Evolutionary conservation across 2,888 invertebrate genomes (phyloP).

Genomic region (Thereva nobilitata): DNA sequence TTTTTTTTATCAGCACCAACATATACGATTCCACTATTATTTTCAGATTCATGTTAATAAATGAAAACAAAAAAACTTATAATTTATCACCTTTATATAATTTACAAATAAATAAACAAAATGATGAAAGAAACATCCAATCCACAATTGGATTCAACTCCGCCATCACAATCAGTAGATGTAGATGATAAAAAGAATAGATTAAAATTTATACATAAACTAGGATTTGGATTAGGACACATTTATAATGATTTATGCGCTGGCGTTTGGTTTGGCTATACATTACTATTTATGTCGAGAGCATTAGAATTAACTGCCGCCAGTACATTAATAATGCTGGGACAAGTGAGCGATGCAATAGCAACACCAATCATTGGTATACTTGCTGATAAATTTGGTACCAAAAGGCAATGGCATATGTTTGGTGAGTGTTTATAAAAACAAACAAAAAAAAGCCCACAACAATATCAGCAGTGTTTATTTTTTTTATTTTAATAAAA

Average conservation of each 20-base stretch:
- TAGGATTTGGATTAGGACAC: constrained; percentile 75
- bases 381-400: constrained; percentile 77
- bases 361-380: constrained; percentile 85
- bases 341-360: constrained; percentile 78
- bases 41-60: too few relatives aligned
- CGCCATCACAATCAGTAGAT: too few relatives aligned
- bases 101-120: too few relatives aligned
- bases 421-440: constrained; percentile 64
- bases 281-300: constrained; percentile 80
- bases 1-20: too few relatives aligned
- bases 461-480: too few relatives aligned
- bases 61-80: too few relatives aligned
- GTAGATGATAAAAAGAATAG: too few relatives aligned
- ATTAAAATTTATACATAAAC: constrained; percentile 54
- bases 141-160: too few relatives aligned
- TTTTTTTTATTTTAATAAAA: not conserved
- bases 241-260: constrained; percentile 94
- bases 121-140: too few relatives aligned
- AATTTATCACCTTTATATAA: too few relatives aligned
- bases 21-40: too few relatives aligned
- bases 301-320: constrained; percentile 64
- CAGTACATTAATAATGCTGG: constrained; percentile 72
- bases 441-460: constrained; percentile 9
- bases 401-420: constrained; percentile 83
- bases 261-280: constrained; percentile 94